Evolutionary conservation across 2,888 invertebrate species (phyloP), one percentile per base, ranked within the genome.

Genomic region (Idaea straminata): DNA sequence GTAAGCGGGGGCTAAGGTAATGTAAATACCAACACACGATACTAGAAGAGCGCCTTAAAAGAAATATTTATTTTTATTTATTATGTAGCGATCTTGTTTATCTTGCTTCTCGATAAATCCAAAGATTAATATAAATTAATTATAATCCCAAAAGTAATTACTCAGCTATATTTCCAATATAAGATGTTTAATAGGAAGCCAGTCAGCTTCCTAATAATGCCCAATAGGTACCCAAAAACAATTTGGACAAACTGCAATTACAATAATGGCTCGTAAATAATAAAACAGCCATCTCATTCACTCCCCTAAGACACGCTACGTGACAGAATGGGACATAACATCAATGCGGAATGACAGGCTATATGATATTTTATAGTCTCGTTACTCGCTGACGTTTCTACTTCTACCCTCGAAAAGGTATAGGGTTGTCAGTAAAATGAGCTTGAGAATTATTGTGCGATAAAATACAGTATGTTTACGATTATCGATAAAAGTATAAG

Each of bases 381-480:
- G 71, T 73, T 68, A 75, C 71, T 70, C 69, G 65, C 78, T 78
- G 78, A 67, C 71, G 74, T 71, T 71, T 67, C 66, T 66, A 68
- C 69, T 66, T 67, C 63, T 66, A 67, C 68, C 62, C 64, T 64
- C 61, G 15, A 57, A 62, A 70, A 63, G 47, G 62, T 64, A 25
- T 67, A 70, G 69, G 67, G 69, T 64, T 67, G 66, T 34, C 65
- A 62, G 59, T 62, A 61, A 47, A 63, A 36, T 36, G 36, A 47
- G 13, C 47, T 47, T 47, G 13, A 47, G 13, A 47, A 47, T 47
- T 47, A 47, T 47, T 47, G 47, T 47, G 47, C 13, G 47, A 47
- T 47, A 47, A 47, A 47, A 47, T 7, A 47, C 47, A 47, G 47
- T 4, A 47, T 47, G 47, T 47, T 47, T 47, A 47, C 47, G 47